These are phyloP conservation scores for Agrotis puta DNA, from an alignment of 2,888 invertebrate genomes.

Conservation along the genomic window DNA sequence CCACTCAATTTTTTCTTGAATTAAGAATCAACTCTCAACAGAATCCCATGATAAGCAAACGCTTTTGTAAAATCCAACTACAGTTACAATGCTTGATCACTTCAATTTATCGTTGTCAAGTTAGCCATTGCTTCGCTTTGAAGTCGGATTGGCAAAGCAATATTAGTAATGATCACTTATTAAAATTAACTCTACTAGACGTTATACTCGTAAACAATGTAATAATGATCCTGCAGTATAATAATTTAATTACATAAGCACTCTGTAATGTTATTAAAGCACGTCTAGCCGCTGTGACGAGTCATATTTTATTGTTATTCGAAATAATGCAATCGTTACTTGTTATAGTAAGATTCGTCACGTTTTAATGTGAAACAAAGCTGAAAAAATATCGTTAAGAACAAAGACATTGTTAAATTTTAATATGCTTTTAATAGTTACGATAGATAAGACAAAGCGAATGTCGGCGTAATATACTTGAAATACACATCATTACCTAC, in stretches of 20 bases:
- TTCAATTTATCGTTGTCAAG: not conserved
- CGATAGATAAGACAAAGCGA: not conserved
- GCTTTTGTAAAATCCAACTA: too few relatives aligned
- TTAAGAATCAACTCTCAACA: too few relatives aligned
- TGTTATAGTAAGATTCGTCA: slow-evolving; percentile 28
- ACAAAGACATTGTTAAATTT: not conserved
- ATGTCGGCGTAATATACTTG: too few relatives aligned
- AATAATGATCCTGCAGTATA: not conserved
- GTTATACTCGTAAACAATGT: not conserved
- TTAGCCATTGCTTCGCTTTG: not conserved
- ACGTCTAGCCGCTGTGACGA: slow-evolving; percentile 38
- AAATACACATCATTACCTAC: too few relatives aligned
- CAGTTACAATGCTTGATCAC: not conserved
- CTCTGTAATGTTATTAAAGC: slow-evolving; percentile 15
- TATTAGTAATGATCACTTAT: not conserved
- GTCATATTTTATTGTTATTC: slow-evolving; percentile 8
- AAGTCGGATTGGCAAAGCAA: slow-evolving; percentile 4
- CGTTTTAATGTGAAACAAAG: slow-evolving; percentile 38
- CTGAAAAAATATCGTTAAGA: not conserved
- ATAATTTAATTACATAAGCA: slow-evolving; percentile 26
- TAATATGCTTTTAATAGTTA: not conserved
- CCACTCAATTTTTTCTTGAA: too few relatives aligned
- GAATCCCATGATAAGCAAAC: too few relatives aligned
- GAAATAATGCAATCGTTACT: slow-evolving; percentile 3
- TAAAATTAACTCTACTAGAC: not conserved